Base-by-base conservation (phyloP, 2,888 invertebrate species). In the Stegana nigrithorax region DNA sequence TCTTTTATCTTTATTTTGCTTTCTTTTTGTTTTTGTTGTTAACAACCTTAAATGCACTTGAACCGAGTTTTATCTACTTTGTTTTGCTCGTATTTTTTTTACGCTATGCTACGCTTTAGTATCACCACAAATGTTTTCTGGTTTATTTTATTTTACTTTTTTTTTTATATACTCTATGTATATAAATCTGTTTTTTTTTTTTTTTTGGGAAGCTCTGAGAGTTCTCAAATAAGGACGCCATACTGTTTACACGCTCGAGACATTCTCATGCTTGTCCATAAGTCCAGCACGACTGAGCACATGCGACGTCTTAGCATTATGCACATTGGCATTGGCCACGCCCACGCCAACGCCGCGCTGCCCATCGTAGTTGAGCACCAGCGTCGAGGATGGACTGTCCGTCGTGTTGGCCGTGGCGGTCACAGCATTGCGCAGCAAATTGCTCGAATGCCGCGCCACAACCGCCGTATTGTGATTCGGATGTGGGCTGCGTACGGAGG, bases 181-280 rank as follows among this genome's bases (percentile, higher is more conserved):
- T 32, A 32, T 32, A 32, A n/a, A 3, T 3, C n/a, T 17, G 25
- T 2, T 19, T 17, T 21, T 36, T 5, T 32, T 2, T 32, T 2
- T 14, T 44, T 25, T 51, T 51, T 56, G 65, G 67, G 51, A 55
- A 67, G 47, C 81, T 76, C 81, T 76, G 58, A 60, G 73, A 75
- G 77, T 65, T 42, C 81, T 67, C 32, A 55, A 32, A 55, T 39
- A 32, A 2, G 27, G 8, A 17, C 75, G 77, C 77, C 62, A 72
- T 67, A 74, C 67, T 64, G 67, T 71, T 82, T 70, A 82, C 68
- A 81, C 83, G 64, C 72, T 81, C 25, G 81, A 80, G 36, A 81
- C 72, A 26, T 64, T 72, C 59, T 80, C 73, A 17, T 75, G 72
- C 42, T 74, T 76, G 59, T 76, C 70, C 39, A 25, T 26, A 26